Base-by-base conservation (phyloP, 2,888 invertebrate species). In the Cephus pulcher region DNA sequence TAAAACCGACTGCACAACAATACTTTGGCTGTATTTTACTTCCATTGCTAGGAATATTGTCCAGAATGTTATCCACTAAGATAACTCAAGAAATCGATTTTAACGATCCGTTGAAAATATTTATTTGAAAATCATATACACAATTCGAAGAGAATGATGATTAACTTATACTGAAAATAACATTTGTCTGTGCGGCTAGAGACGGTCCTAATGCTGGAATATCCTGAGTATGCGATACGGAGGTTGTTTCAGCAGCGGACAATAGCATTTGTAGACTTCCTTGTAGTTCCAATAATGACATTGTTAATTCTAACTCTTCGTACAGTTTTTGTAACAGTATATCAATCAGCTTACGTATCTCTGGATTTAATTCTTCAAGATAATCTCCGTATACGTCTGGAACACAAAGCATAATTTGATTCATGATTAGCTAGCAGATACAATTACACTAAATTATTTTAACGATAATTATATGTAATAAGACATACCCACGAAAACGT, bases 221-320 rank as follows among this genome's bases (percentile, higher is more conserved):
- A 77, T 89, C 84, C 79, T 87, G 88, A n/a, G 82, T 70, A 11
- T 82, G 74, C 12, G 82, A 69, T 33, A 82, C 77, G 37, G 82
- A 75, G 34, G 80, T 80, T 1, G 84, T 84, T 86, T 91, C 90
- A 4, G 95, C 93, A 74, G 94, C 95, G 34, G 95, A 93, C 80
- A 95, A 89, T 37, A 97, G 89, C 90, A 96, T 93, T 84, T 95
- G 93, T 80, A 96, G 92, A 35, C 94, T 93, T 15, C 97, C 96
- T 91, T 96, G 95, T 37, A 97, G 89, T 84, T 94, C 93, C 80
- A 94, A 90, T 56, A 96, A 91, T 76, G 94, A 93, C 82, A 94
- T 93, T 78, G 94, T 94, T n/a, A 96, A 92, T 69, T 94, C 92
- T 79, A 95, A 93, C 92, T 98, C 97, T 80, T 94, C 93, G 82